Evolutionary conservation across 2,797 vertebrate genomes (phyloP), one percentile per base, ranked within the genome.

Genomic region (Molossus alvarezi): DNA sequence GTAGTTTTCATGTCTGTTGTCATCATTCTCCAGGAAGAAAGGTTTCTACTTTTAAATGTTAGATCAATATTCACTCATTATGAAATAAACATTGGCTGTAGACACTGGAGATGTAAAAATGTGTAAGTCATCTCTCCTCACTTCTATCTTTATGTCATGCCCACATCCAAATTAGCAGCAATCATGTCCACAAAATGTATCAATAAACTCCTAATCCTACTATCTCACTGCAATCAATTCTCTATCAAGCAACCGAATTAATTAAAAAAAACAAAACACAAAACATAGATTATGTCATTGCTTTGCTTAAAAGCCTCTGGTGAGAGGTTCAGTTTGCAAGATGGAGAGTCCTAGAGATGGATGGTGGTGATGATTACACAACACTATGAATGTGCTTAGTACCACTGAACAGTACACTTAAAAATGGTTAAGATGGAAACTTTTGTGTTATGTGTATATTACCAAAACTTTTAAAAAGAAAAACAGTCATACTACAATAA

Each of bases 211-310:
- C 69, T 88, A 91, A 51, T 80, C 41, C 20, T 90, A 9, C 48
- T 53, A 27, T 25, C 29, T 93, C 89, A 18, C 41, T 83, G 57
- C 37, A 58, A 51, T 91, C 93, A 93, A 11, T 91, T 90, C n/a
- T 93, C 58, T 84, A 79, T 48, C 33, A 23, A 93, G 76, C 62
- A 80, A 72, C 53, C 55, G 81, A 84, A 85, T 92, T 75, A 76
- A 91, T 64, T 96, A 87, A 80, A 96, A 96, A 93, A 96, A 93
- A 96, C 96, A 93, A 96, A 93, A 69, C 41, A 0, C 37, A 92
- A 90, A 60, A 69, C 33, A 33, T 67, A 89, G 62, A 33, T 88
- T 82, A 76, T 57, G 55, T 60, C 80, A 62, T 67, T 91, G 8
- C 60, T 97, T 90, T 93, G 57, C 73, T 85, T 93, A 94, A 96